Conservation (phyloP, 2,888 invertebrate genomes). For the Zygogramma bicolorata region DNA sequence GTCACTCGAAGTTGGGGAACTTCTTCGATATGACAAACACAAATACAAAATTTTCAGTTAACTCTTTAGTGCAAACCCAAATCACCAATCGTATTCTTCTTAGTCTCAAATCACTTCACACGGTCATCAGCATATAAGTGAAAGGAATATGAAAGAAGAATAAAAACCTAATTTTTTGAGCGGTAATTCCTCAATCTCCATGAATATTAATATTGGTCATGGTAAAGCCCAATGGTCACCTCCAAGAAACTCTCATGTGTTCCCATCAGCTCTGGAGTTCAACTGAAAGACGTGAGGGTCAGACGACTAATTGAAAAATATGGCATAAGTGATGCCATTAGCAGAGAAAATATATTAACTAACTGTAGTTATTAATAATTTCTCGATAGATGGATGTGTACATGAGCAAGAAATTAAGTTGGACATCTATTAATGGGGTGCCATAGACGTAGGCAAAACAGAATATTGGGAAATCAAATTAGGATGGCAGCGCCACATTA, state of each 20-base stretch:
- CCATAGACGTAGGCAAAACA: slow-evolving; percentile 3
- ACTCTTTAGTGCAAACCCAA: too few relatives aligned
- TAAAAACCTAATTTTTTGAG: not conserved
- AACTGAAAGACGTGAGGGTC: slow-evolving; percentile 51
- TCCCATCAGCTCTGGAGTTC: slow-evolving; percentile 40
- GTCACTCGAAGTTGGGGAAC: too few relatives aligned
- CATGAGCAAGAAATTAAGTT: slow-evolving; percentile 46
- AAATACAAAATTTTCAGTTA: too few relatives aligned
- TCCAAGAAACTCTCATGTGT: not conserved
- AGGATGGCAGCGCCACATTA: too few relatives aligned
- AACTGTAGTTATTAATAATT: slow-evolving; percentile 50
- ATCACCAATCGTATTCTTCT: too few relatives aligned
- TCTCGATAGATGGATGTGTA: slow-evolving; percentile 42
- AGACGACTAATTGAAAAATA: slow-evolving; percentile 55
- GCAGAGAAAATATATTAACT: slow-evolving; percentile 54
- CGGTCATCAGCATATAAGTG: not conserved
- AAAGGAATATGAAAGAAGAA: not conserved
- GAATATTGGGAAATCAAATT: too few relatives aligned
- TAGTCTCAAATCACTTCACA: too few relatives aligned
- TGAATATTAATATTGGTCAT: slow-evolving; percentile 17
- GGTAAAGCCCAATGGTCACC: slow-evolving; percentile 12
- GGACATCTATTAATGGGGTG: slow-evolving; percentile 31
- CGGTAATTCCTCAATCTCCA: not conserved
- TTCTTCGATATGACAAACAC: too few relatives aligned
- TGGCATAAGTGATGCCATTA: slow-evolving; percentile 55